Conservation (phyloP, 2,797 vertebrate species). For the Sebastes alutus region DNA sequence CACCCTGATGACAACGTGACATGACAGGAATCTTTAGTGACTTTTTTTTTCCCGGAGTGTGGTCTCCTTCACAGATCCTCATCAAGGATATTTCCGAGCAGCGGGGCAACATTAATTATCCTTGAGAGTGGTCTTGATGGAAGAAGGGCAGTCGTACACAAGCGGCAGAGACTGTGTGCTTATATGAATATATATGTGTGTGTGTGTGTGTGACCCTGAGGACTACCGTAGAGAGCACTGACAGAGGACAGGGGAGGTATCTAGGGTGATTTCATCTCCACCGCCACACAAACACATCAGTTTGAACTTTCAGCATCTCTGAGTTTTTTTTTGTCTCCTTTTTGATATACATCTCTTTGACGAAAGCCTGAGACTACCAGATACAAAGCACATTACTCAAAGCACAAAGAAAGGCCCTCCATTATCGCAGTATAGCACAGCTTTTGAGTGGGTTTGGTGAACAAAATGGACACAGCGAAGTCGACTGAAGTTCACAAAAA, state of each 20-base stretch:
- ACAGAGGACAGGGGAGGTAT: conserved; percentile 4
- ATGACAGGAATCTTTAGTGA: conserved; percentile 74
- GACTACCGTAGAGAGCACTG: background rate
- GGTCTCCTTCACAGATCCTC: conserved; percentile 59
- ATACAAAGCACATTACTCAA: conserved; percentile 41
- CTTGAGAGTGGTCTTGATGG: conserved; percentile 38
- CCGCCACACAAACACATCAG: background rate
- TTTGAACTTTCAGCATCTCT: conserved; percentile 3
- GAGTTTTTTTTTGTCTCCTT: conserved; percentile 13
- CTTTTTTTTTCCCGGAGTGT: conserved; percentile 32
- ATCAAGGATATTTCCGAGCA: conserved; percentile 66
- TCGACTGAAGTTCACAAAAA: conserved; percentile 29
- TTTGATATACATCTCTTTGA: conserved; percentile 25
- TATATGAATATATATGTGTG: background rate
- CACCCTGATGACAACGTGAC: conserved; percentile 75
- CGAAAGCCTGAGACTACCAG: background rate
- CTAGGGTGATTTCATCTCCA: background rate
- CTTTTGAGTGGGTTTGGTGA: conserved; percentile 23
- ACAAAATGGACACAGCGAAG: conserved; percentile 42
- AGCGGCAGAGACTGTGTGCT: background rate
- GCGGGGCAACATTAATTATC: conserved; percentile 53
- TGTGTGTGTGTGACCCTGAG: conserved; percentile 10
- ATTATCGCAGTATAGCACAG: conserved; percentile 15
- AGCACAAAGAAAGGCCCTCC: conserved; percentile 25
- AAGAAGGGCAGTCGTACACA: conserved; percentile 21